Evolutionary conservation across 2,888 invertebrate species (phyloP).

Genomic region (Dryobotodes eremita): DNA sequence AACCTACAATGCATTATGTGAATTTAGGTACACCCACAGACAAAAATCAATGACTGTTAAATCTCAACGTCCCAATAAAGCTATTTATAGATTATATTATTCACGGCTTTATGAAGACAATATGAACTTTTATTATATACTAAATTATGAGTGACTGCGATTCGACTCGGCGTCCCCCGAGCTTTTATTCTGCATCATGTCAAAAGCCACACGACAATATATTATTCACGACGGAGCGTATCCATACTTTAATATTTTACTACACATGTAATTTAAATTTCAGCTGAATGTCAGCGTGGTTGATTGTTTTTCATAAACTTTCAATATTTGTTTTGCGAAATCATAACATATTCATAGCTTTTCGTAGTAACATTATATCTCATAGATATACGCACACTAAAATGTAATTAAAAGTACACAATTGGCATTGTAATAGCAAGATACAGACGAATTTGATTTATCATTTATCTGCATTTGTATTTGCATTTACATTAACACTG

Average conservation of each 20-base stretch:
- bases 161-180: conserved; percentile 40
- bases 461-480: conserved; percentile 8
- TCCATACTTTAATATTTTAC: conserved; percentile 52
- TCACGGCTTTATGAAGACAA: conserved; percentile 51
- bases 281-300: conserved; percentile 44
- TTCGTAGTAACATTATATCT: conserved; percentile 3
- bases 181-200: conserved; percentile 52
- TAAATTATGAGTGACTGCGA: conserved; percentile 60
- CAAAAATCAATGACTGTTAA: conserved; percentile 37
- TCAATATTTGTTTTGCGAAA: conserved; percentile 48
- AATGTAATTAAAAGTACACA: conserved; percentile 2
- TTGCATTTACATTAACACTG: conserved; percentile 22
- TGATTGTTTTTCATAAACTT: conserved; percentile 52
- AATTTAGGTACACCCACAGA: conserved; percentile 11
- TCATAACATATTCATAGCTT: conserved; percentile 43
- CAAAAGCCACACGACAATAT: conserved; percentile 57
- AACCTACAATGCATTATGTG: conserved; percentile 4
- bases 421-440: not conserved
- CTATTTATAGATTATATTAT: conserved; percentile 53
- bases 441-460: conserved; percentile 10
- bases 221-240: conserved; percentile 55
- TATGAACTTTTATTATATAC: conserved; percentile 59
- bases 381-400: not conserved
- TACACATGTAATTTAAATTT: conserved; percentile 55
- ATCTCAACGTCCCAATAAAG: conserved; percentile 33